Percentiles rank a stretch among this genome's conserved stretches.
These are phyloP conservation scores for Xerus inauris DNA, from an alignment of 2,113 vertebrate genomes.

Conservation along the genomic window DNA sequence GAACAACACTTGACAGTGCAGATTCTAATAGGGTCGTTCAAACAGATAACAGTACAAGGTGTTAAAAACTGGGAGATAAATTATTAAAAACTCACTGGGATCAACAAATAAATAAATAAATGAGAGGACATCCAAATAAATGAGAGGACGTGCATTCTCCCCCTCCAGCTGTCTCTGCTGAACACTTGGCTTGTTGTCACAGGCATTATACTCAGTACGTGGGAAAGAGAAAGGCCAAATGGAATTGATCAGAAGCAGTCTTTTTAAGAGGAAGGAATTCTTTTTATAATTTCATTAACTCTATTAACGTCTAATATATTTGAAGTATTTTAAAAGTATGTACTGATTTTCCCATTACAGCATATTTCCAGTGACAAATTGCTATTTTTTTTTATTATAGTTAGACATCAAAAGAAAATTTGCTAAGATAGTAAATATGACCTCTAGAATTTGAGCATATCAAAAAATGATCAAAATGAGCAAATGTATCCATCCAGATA, in stretches of 20 bases:
- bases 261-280: constrained; percentile 31
- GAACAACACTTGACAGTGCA: background rate
- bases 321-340: constrained; percentile 48
- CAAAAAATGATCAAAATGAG: constrained; percentile 37
- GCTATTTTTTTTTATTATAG: constrained; percentile 51
- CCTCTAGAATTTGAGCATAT: constrained; percentile 54
- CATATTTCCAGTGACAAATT: constrained; percentile 37
- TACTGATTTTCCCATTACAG: constrained; percentile 48
- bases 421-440: constrained; percentile 30
- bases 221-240: background rate
- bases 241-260: background rate
- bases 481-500: constrained; percentile 19
- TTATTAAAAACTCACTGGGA: background rate
- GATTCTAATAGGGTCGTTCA: background rate
- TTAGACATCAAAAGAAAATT: constrained; percentile 32
- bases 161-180: background rate
- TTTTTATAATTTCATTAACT: constrained; percentile 43
- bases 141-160: background rate
- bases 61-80: constrained; percentile 15
- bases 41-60: background rate
- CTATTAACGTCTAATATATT: constrained; percentile 4
- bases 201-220: background rate
- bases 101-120: background rate
- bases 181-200: background rate
- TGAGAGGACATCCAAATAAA: background rate